phyloP scores from a whole-genome alignment of 37 sponge, comb jelly and placozoan genomes.

The Ianthella basta region DNA sequence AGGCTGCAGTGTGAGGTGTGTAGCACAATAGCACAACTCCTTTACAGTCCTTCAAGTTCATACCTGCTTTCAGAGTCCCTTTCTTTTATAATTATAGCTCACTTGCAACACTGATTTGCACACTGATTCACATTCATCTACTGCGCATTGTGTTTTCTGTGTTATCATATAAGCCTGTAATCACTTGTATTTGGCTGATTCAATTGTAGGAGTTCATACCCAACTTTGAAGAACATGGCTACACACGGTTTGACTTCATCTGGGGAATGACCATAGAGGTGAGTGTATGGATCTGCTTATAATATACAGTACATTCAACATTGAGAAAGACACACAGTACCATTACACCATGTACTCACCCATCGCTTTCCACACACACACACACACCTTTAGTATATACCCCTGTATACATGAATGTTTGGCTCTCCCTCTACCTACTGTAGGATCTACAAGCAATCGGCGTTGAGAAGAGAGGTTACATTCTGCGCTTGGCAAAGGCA shows the following conservation, averaged over 20 bases:
- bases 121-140: neutral
- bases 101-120: neutral
- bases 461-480: constrained; percentile 57
- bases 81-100: neutral
- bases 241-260: constrained; percentile 51
- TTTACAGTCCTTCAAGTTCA: too few relatives aligned
- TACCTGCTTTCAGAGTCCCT: neutral
- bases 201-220: constrained; percentile 19
- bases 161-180: too few relatives aligned
- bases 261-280: constrained; percentile 48
- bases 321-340: neutral
- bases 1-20: constrained; percentile 38
- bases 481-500: constrained; percentile 56
- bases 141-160: too few relatives aligned
- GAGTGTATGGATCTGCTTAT: neutral
- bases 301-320: too few relatives aligned
- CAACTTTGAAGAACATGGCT: constrained; percentile 65
- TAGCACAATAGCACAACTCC: too few relatives aligned
- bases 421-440: too few relatives aligned
- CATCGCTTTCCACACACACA: too few relatives aligned
- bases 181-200: too few relatives aligned
- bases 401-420: too few relatives aligned
- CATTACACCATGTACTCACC: neutral
- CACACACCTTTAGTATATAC: neutral
- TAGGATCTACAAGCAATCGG: constrained; percentile 79